Conservation (phyloP, 2,113 vertebrate genomes). For the Campylomormyrus numenius region DNA sequence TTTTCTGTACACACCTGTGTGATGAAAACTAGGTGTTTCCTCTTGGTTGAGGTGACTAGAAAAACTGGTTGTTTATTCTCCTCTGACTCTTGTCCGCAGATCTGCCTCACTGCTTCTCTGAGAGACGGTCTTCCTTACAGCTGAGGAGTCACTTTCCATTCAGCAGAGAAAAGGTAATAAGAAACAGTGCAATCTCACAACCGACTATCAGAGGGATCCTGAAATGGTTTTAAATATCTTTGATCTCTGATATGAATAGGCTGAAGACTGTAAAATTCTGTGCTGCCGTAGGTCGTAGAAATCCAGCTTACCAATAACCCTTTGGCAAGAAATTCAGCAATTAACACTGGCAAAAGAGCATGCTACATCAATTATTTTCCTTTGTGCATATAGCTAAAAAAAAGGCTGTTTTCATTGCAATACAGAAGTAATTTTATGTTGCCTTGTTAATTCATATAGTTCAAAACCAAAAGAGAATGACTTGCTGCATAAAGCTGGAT, state of each 20-base stretch:
- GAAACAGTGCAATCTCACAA: background rate
- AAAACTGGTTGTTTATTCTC: slow-evolving; percentile 13
- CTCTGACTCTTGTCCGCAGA: background rate
- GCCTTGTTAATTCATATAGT: background rate
- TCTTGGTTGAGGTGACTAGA: background rate
- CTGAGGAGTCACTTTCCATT: background rate
- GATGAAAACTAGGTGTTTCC: slow-evolving; percentile 7
- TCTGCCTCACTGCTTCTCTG: slow-evolving; percentile 3
- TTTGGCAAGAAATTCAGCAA: background rate
- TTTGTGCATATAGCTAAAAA: background rate
- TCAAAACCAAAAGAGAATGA: background rate
- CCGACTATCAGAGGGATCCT: background rate
- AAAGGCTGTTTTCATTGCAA: background rate
- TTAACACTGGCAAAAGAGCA: background rate
- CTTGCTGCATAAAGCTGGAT: background rate
- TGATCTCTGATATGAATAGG: background rate
- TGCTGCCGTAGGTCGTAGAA: background rate
- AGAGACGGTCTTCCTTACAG: background rate
- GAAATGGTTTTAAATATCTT: background rate
- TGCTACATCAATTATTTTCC: background rate
- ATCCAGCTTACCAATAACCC: background rate
- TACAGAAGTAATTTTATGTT: background rate
- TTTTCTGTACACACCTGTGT: background rate
- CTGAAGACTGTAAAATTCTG: background rate
- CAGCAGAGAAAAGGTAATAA: background rate